Percentiles rank a stretch among this genome's conserved stretches.
Conservation (phyloP, 2,797 vertebrate species). For the Monodelphis domestica region DNA sequence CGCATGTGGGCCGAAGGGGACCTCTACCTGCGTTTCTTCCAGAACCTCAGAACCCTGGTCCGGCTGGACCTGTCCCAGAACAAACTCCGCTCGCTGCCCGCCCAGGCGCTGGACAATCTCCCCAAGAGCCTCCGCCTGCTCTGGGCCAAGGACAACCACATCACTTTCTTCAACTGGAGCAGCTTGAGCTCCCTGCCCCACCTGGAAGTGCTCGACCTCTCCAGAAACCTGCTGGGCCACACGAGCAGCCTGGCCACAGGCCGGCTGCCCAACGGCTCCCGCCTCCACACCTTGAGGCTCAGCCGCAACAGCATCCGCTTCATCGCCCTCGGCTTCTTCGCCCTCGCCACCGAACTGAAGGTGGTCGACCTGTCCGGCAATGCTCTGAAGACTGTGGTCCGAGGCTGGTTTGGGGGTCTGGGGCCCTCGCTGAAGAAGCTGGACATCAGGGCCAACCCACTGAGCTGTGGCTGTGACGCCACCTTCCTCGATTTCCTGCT, state of each 20-base stretch:
- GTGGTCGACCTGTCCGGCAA: conserved; percentile 90
- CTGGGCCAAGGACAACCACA: conserved; percentile 56
- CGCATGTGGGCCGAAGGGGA: conserved; percentile 70
- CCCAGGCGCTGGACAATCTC: conserved; percentile 41
- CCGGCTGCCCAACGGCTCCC: conserved; percentile 80
- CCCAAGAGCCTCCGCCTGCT: conserved; percentile 59
- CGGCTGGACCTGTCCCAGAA: conserved; percentile 74
- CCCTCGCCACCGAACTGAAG: not conserved
- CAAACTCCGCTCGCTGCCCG: conserved; percentile 52
- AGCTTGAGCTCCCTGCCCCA: conserved; percentile 60
- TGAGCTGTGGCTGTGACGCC: conserved; percentile 88
- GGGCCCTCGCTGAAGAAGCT: conserved; percentile 78
- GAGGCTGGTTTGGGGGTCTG: conserved; percentile 83
- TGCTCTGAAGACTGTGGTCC: conserved; percentile 82
- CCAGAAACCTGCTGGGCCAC: conserved; percentile 86
- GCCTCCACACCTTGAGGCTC: conserved; percentile 84
- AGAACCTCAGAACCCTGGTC: conserved; percentile 34
- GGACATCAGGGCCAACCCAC: conserved; percentile 88
- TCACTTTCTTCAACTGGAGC: conserved; percentile 78
- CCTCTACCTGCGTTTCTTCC: conserved; percentile 75
- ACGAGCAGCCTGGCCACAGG: conserved; percentile 82
- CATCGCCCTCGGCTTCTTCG: conserved; percentile 61
- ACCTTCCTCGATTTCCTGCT: conserved; percentile 88
- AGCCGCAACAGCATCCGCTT: conserved; percentile 63
- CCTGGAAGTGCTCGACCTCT: conserved; percentile 66